A percentile compares a stretch with the other conserved stretches of the same genome.
Conservation (phyloP, 2,888 invertebrate genomes). For the Pachydiplax longipennis region DNA sequence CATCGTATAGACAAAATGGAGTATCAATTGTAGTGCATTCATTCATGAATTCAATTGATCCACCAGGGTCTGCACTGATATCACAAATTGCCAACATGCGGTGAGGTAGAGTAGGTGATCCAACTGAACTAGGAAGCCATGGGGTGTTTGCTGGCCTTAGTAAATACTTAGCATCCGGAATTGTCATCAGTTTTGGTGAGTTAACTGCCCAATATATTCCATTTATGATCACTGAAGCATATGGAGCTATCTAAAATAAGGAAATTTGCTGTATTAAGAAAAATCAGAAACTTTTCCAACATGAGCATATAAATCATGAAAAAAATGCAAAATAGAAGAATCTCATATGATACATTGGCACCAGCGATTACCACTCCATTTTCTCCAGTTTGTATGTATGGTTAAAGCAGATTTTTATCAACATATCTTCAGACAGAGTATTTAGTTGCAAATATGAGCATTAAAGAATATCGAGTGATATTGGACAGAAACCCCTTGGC, state of each 20-base stretch:
- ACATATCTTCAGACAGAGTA: too few species aligned
- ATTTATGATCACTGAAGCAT: slow-evolving; percentile 95
- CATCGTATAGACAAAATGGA: slow-evolving; percentile 99
- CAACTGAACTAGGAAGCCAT: slow-evolving; percentile 89
- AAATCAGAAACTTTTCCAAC: neutral
- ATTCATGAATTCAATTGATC: slow-evolving; percentile 99
- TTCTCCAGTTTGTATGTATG: too few species aligned
- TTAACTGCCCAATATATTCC: slow-evolving; percentile 99
- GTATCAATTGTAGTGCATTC: slow-evolving; percentile 99
- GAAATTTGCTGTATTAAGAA: neutral
- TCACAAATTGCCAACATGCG: slow-evolving; percentile 96
- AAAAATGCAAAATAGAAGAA: neutral
- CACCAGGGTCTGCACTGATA: slow-evolving; percentile 98
- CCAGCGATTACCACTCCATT: too few species aligned
- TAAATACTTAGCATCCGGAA: slow-evolving; percentile 96
- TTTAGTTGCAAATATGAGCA: too few species aligned
- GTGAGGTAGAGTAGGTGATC: slow-evolving; percentile 87
- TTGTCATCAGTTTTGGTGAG: slow-evolving; percentile 93
- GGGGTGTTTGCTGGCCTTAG: slow-evolving; percentile 88
- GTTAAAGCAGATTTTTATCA: too few species aligned
- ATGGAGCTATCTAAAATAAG: slow-evolving; percentile 83
- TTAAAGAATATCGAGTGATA: too few species aligned
- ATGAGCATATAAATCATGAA: neutral
- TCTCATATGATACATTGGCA: neutral
- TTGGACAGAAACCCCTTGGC: too few species aligned